Evolutionary conservation across 92 coral and sea anemone genomes (phyloP).

Genomic region (Paramuricea clavata): DNA sequence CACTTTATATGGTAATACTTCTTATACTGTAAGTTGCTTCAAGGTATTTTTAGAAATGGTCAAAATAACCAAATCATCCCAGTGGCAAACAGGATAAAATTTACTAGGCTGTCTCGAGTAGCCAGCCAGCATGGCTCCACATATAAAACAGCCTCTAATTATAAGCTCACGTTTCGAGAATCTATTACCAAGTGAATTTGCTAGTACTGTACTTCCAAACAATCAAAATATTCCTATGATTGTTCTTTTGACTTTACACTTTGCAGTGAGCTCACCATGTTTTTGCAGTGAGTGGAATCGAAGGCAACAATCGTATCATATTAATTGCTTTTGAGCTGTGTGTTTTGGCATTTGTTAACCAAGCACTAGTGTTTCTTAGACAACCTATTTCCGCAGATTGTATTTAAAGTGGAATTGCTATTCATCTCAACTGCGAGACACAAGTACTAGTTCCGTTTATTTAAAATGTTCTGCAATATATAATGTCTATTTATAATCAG

Average conservation of each 20-base stretch:
- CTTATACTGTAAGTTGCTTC: too few relatives aligned
- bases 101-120: neutral
- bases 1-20: too few relatives aligned
- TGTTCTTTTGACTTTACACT: too few relatives aligned
- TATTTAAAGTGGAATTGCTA: neutral
- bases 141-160: too few relatives aligned
- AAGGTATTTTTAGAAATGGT: too few relatives aligned
- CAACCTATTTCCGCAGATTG: slow-evolving; percentile 13
- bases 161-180: neutral
- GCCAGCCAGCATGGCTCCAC: neutral
- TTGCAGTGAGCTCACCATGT: too few relatives aligned
- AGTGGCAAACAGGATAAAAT: too few relatives aligned
- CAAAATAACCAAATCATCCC: too few relatives aligned
- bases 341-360: neutral
- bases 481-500: neutral
- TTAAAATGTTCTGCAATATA: neutral
- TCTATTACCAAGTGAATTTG: neutral
- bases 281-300: neutral
- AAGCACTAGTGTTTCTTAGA: neutral
- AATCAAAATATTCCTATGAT: too few relatives aligned
- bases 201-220: neutral
- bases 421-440: neutral
- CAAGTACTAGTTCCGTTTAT: neutral
- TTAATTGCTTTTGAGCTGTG: neutral
- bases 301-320: neutral